Conservation (phyloP, 2,888 invertebrate species). For the Stegophylla sp. region DNA sequence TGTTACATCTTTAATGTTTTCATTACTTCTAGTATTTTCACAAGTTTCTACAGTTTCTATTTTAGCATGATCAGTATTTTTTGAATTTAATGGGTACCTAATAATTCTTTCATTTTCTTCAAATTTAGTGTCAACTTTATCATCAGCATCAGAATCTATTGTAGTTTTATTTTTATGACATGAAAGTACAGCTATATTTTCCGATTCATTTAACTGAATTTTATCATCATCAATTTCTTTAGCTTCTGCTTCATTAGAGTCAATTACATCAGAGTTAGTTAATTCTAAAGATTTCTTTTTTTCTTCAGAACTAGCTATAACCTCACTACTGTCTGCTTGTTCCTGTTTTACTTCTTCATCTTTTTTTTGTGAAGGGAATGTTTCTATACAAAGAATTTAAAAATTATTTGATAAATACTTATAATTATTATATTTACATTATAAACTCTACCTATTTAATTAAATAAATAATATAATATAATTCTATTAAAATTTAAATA, state of each 20-base stretch:
- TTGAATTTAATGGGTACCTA: background rate
- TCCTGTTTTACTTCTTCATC: slow-evolving; percentile 36
- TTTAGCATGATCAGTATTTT: background rate
- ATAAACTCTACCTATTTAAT: no score
- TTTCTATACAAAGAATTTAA: slow-evolving; percentile 37
- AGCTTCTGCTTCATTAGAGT: slow-evolving; percentile 62
- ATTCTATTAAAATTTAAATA: no score
- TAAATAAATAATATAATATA: no score
- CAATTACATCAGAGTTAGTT: slow-evolving; percentile 24
- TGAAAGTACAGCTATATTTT: slow-evolving; percentile 62
- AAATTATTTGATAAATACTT: no score
- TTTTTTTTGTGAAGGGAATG: slow-evolving; percentile 7
- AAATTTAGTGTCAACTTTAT: background rate
- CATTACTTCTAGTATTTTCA: slow-evolving; percentile 63
- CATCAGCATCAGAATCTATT: background rate
- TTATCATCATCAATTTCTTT: slow-evolving; percentile 64
- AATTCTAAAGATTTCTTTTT: slow-evolving; percentile 15
- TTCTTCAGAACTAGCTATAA: slow-evolving; percentile 6
- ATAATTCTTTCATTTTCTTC: background rate
- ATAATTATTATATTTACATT: no score
- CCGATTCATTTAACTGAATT: slow-evolving; percentile 64
- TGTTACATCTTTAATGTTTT: slow-evolving; percentile 39
- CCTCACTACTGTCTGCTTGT: slow-evolving; percentile 27
- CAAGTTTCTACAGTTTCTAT: slow-evolving; percentile 63
- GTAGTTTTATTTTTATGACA: background rate